A percentile compares a stretch with the other conserved stretches of the same genome.
Conservation (phyloP, 2,888 invertebrate genomes). For the Pheosia gnoma region DNA sequence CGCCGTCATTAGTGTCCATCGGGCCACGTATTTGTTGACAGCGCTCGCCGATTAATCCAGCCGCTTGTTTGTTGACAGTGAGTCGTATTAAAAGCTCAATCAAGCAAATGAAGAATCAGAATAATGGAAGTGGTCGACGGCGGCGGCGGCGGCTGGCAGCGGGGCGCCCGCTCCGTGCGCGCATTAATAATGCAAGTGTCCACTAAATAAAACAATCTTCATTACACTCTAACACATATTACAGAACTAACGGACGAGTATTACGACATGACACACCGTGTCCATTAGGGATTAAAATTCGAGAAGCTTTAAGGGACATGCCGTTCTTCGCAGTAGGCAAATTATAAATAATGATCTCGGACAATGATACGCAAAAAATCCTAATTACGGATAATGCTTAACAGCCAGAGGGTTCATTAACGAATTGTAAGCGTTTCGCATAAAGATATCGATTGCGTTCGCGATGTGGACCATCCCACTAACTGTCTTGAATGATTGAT, state of each 20-base stretch:
- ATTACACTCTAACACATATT: conserved; percentile 75
- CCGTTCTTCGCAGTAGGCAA: conserved; percentile 46
- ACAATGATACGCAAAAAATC: conserved; percentile 75
- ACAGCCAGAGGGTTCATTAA: conserved; percentile 40
- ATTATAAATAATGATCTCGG: conserved; percentile 67
- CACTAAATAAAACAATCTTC: conserved; percentile 81
- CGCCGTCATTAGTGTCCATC: conserved; percentile 66
- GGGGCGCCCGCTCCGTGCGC: conserved; percentile 76
- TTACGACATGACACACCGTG: conserved; percentile 48
- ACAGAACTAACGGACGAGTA: conserved; percentile 50
- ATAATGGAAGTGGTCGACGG: conserved; percentile 73
- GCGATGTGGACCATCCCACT: conserved; percentile 41
- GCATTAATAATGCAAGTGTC: conserved; percentile 81
- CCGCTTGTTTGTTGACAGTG: conserved; percentile 73
- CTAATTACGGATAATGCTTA: conserved; percentile 64
- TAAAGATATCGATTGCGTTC: conserved; percentile 49
- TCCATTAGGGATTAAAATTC: conserved; percentile 59
- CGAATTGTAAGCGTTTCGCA: conserved; percentile 26
- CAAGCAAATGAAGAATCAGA: conserved; percentile 84
- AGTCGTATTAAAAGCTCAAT: conserved; percentile 84
- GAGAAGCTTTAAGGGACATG: conserved; percentile 38
- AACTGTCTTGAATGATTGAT: conserved; percentile 57
- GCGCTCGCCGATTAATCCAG: conserved; percentile 76
- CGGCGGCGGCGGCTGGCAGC: conserved; percentile 24
- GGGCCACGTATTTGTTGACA: conserved; percentile 66